Base-by-base conservation (phyloP, 2,888 invertebrate species). In the Drosophila kambysellisi region DNA sequence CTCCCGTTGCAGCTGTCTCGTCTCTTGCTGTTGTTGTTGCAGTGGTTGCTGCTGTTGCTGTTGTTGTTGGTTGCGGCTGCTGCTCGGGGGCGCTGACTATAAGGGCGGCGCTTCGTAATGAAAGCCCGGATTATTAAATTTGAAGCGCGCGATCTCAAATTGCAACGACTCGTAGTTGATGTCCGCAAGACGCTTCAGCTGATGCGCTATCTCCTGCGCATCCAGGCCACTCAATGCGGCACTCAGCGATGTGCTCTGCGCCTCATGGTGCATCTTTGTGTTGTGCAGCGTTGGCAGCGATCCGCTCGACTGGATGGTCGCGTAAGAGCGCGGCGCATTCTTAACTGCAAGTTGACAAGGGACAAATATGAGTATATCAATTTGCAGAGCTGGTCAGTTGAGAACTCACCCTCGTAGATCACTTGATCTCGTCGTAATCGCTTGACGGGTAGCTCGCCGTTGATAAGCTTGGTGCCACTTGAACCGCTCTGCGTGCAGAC, bases 71-170 rank as follows among this genome's bases (percentile, higher is more conserved):
- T n/a, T 35, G 52, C 70, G 64, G 33, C 72, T 66, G 64, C 57
- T 53, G 35, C 46, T 61, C 58, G 52, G 70, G 57, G 48, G 59
- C 70, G 64, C 71, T 73, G 62, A 91, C 91, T 88, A 88, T 91
- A 90, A 92, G 82, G 90, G 88, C 62, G 89, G 90, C 50, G 92
- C 88, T 48, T 91, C 88, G 63, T 91, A 93, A 57, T 89, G 89
- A 73, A 93, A 93, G 17, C 93, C 93, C 3, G 93, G 93, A 88
- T 93, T 93, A 69, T 93, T 92, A 66, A 92, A 93, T 69, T 93
- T 93, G 54, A 92, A 93, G 41, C 93, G 91, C 51, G 92, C 92
- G 63, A 93, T 92, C 82, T 93, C 93, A 59, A 93, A 93, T 73
- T 88, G 91, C 71, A 93, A 82, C 64, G 92, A 90, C 72, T 93